phyloP scores from a whole-genome alignment of 35 echinoderm and acorn worm genomes.

The Apostichopus parvimensis region DNA sequence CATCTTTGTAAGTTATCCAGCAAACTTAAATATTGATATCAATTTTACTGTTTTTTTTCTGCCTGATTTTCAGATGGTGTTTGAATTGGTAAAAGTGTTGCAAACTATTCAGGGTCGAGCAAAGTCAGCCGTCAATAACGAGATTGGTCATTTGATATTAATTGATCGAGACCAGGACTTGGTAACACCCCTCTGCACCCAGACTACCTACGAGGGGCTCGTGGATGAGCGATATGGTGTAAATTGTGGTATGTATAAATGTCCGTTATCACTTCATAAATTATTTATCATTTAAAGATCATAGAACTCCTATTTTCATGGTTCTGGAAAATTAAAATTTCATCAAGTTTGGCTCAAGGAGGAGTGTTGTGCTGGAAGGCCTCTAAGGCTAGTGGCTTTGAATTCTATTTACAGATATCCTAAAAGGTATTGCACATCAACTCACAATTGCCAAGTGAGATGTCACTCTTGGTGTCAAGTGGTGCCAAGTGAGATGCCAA shows the following conservation, averaged over 20 bases:
- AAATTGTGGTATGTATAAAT: conserved; percentile 73
- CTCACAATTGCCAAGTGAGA: no score
- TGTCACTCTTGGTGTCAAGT: no score
- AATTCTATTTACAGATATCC: no score
- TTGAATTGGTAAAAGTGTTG: conserved; percentile 82
- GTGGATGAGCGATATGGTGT: conserved; percentile 94
- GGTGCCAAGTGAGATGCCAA: no score
- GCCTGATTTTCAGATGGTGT: conserved; percentile 75
- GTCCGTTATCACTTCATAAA: neutral
- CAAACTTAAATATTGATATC: no score
- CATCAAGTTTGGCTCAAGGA: neutral
- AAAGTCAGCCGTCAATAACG: conserved; percentile 54
- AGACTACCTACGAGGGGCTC: conserved; percentile 90
- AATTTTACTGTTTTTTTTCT: neutral
- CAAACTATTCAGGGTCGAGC: conserved; percentile 62
- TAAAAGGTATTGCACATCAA: no score
- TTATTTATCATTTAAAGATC: no score
- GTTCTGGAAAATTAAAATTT: no score
- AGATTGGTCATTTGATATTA: conserved; percentile 90
- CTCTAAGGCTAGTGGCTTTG: no score
- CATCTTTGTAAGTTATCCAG: no score
- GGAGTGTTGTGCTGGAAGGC: no score
- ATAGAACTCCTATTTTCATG: no score
- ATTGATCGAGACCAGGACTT: conserved; percentile 86
- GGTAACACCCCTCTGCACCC: conserved; percentile 83